Evolutionary conservation across 2,113 vertebrate genomes (phyloP).

Genomic region (Kryptolebias marmoratus): DNA sequence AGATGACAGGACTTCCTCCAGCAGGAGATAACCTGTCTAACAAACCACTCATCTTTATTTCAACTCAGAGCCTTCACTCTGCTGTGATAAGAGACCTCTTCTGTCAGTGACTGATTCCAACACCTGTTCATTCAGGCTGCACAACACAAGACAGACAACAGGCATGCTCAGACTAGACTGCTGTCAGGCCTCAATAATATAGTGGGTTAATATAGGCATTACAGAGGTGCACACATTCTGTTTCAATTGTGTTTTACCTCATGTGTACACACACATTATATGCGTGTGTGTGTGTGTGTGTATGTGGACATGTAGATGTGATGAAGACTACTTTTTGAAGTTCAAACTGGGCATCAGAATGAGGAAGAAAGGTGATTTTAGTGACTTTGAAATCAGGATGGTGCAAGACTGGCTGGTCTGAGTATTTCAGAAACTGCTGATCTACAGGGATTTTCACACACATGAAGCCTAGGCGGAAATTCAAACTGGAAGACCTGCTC

Average conservation of each 20-base stretch:
- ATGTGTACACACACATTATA: not conserved
- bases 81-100: constrained; percentile 37
- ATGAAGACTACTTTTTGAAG: no score
- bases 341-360: no score
- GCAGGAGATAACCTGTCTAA: constrained; percentile 62
- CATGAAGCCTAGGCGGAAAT: no score
- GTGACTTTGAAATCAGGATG: no score
- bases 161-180: constrained; percentile 50
- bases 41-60: constrained; percentile 43
- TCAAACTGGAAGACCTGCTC: no score
- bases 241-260: not conserved
- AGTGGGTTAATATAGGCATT: not conserved
- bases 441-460: no score
- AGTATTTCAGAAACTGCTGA: no score
- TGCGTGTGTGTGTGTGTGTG: no score
- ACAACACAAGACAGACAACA: constrained; percentile 35
- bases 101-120: constrained; percentile 40
- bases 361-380: no score
- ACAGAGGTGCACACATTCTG: constrained; percentile 20
- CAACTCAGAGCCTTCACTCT: constrained; percentile 10
- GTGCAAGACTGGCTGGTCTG: no score
- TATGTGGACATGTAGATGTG: no score
- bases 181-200: constrained; percentile 34
- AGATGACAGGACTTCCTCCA: constrained; percentile 64
- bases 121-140: constrained; percentile 57